Base-by-base conservation (phyloP, 2,888 invertebrate species). In the Ochropleura leucogaster region DNA sequence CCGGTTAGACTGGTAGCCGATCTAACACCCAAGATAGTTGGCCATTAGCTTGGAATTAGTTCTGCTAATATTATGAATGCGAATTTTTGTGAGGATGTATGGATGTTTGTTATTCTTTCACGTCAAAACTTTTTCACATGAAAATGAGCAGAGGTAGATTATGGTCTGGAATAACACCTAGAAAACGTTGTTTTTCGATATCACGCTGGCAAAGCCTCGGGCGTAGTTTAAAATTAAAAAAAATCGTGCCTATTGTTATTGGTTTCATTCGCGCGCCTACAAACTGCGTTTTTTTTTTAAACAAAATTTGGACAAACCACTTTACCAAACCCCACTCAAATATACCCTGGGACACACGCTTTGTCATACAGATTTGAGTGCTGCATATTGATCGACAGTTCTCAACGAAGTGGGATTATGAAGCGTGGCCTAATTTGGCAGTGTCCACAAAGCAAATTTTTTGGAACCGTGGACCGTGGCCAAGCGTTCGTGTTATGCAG, bases 341-440 rank as follows among this genome's bases (percentile, higher is more conserved):
- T 68, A 68, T 65, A 68, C n/a, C 53, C 64, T 44, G 59, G 64
- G 59, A 51, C 59, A 68, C 60, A 51, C 14, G 68, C 68, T 81
- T 82, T 77, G 60, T 68, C 44, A 81, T 49, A 72, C 78, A 74
- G 63, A 82, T 73, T 82, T 82, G 46, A 70, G 78, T 59, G 69
- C 73, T 49, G 63, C 73, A 66, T 84, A 86, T 85, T 76, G 84
- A 84, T 86, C 82, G 72, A 66, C 72, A 82, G 74, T 72, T 74
- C 65, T 81, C 62, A 64, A 53, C 49, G n/a, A 49, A 46, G 51
- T 62, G 55, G 72, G 59, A 68, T 74, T 72, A 67, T 76, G 55
- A 78, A 74, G 65, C 67, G 63, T 46, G 65, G 49, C 75, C 82
- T 84, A 76, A 86, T 85, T 84, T 86, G 85, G 84, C 84, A 84